Conservation (phyloP, 2,797 vertebrate species). For the Sphenopsis melanotis region DNA sequence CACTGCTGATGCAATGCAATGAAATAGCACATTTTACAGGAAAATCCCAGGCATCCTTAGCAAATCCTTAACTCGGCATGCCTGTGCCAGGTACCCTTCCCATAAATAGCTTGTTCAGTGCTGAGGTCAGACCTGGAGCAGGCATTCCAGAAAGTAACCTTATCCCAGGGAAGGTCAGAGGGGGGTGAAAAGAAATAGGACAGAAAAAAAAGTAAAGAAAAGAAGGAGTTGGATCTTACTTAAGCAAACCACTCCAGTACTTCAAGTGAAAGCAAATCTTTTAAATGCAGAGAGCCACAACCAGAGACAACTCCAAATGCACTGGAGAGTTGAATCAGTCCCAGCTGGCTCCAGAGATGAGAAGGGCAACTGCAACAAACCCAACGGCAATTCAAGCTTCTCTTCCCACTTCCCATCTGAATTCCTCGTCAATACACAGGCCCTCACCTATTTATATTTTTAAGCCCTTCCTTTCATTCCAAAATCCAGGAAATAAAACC, state of each 20-base stretch:
- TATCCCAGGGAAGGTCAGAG: background rate
- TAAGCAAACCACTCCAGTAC: background rate
- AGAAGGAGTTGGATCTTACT: background rate
- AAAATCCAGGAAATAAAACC: background rate
- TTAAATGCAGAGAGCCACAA: background rate
- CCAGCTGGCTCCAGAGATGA: background rate
- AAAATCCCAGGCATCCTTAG: background rate
- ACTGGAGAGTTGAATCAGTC: background rate
- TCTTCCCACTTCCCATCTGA: background rate
- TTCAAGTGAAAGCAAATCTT: background rate
- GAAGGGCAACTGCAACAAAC: background rate
- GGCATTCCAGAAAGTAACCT: constrained; percentile 1
- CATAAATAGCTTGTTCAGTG: background rate
- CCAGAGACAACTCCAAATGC: background rate
- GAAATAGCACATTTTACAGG: background rate
- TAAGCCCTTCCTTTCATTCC: background rate
- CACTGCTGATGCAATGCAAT: background rate
- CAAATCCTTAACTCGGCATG: background rate
- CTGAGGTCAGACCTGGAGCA: constrained; percentile 24
- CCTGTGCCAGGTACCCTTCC: constrained; percentile 36
- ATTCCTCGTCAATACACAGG: background rate
- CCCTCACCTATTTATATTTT: background rate
- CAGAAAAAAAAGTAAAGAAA: background rate
- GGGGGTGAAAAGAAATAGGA: background rate
- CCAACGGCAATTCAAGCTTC: background rate